Percentiles rank a stretch among this genome's conserved stretches.
phyloP scores from a whole-genome alignment of 2,797 vertebrate species.

The Hyperoplus lanceolatus region DNA sequence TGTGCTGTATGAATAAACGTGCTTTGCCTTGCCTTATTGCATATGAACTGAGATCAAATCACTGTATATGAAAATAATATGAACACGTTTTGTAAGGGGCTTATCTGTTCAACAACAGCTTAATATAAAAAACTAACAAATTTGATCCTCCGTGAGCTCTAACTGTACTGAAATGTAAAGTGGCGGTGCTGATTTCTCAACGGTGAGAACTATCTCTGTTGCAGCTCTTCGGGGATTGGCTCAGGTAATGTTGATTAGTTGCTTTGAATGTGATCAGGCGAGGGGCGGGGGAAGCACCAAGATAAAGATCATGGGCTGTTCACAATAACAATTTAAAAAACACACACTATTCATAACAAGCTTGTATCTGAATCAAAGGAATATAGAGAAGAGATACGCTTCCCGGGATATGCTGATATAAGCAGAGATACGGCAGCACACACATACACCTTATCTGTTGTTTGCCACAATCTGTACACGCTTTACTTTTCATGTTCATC shows the following conservation, averaged over 20 bases:
- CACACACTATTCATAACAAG: conserved; percentile 22
- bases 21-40: conserved; percentile 26
- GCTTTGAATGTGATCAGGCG: conserved; percentile 45
- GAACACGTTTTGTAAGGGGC: conserved; percentile 20
- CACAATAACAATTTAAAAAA: conserved; percentile 32
- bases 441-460: conserved; percentile 33
- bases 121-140: conserved; percentile 30
- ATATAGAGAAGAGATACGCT: conserved; percentile 28
- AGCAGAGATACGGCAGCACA: conserved; percentile 14
- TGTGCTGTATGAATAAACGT: too few species aligned
- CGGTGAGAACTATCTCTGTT: conserved; percentile 44
- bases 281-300: conserved; percentile 35
- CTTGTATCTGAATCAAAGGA: conserved; percentile 36
- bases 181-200: conserved; percentile 37
- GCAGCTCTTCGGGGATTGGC: conserved; percentile 45
- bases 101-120: conserved; percentile 30
- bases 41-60: conserved; percentile 61
- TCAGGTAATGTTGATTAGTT: conserved; percentile 43
- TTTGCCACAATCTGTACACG: conserved; percentile 35
- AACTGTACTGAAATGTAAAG: conserved; percentile 47
- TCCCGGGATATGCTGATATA: conserved; percentile 37
- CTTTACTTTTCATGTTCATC: conserved; percentile 34
- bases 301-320: conserved; percentile 30
- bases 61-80: conserved; percentile 29
- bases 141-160: conserved; percentile 32